A percentile compares a stretch with the other conserved stretches of the same genome.
Conservation (phyloP, 2,113 vertebrate species). For the Sitta europaea region DNA sequence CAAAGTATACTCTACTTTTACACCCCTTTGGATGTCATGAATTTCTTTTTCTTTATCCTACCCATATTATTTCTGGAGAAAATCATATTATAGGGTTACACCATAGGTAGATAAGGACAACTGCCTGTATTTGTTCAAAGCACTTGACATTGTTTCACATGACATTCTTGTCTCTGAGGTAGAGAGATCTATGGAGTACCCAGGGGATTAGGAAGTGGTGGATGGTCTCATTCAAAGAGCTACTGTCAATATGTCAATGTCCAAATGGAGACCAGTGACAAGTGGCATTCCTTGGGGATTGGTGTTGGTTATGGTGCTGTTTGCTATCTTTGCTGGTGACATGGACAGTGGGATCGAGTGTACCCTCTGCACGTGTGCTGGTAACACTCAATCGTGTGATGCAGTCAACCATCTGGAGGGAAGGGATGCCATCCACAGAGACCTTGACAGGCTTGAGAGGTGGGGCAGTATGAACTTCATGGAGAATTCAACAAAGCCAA, state of each 20-base stretch:
- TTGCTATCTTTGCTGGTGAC: background rate
- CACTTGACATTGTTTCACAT: background rate
- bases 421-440: background rate
- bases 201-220: background rate
- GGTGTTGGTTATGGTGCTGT: accelerated
- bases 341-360: accelerated
- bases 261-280: background rate
- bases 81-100: background rate
- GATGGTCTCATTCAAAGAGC: background rate
- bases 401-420: background rate
- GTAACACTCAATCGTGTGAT: background rate
- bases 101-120: background rate
- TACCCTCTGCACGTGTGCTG: background rate
- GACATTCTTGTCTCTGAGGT: background rate
- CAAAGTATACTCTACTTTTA: background rate
- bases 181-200: background rate
- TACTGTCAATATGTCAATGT: background rate
- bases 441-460: background rate
- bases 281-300: accelerated
- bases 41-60: background rate
- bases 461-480: background rate
- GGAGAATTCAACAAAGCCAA: background rate
- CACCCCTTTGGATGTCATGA: background rate
- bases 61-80: background rate
- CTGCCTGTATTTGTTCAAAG: background rate